phyloP scores from a whole-genome alignment of 2,888 invertebrate genomes.

The Hypolimnas misippus region DNA sequence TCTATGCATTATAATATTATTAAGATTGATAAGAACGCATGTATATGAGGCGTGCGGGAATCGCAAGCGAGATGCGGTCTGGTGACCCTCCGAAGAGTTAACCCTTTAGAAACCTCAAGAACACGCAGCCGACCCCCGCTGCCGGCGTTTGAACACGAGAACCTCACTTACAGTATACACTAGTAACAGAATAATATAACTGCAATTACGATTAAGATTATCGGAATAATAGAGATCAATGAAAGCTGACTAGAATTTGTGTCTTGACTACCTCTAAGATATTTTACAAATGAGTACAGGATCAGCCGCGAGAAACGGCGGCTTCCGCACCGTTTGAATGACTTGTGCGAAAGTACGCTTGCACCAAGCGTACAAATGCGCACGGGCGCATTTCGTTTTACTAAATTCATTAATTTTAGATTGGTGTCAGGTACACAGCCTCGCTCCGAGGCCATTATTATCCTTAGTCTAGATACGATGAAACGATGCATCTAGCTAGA shows the following conservation, averaged over 20 bases:
- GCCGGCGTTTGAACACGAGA: slow-evolving; percentile 65
- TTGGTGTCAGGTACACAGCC: slow-evolving; percentile 80
- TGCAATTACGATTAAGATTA: slow-evolving; percentile 70
- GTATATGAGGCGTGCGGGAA: slow-evolving; percentile 43
- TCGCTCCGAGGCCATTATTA: slow-evolving; percentile 59
- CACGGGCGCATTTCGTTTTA: slow-evolving; percentile 40
- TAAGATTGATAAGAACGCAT: slow-evolving; percentile 62
- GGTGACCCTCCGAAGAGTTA: neutral
- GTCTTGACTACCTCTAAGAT: slow-evolving; percentile 74
- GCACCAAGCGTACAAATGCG: slow-evolving; percentile 39
- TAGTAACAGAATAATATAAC: slow-evolving; percentile 70
- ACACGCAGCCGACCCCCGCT: slow-evolving; percentile 38
- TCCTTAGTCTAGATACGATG: slow-evolving; percentile 66
- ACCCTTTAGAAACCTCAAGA: neutral
- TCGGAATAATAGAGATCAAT: slow-evolving; percentile 76
- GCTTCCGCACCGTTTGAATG: slow-evolving; percentile 26
- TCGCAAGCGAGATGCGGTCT: slow-evolving; percentile 27
- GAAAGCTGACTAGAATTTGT: slow-evolving; percentile 82
- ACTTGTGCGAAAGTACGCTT: slow-evolving; percentile 58
- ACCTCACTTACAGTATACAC: slow-evolving; percentile 65
- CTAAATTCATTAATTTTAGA: slow-evolving; percentile 57
- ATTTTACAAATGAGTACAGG: slow-evolving; percentile 55
- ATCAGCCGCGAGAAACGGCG: slow-evolving; percentile 27
- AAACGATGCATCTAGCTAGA: slow-evolving; percentile 71
- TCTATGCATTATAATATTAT: slow-evolving; percentile 72